Conservation (phyloP, 2,888 invertebrate species). For the Emesis furor region DNA sequence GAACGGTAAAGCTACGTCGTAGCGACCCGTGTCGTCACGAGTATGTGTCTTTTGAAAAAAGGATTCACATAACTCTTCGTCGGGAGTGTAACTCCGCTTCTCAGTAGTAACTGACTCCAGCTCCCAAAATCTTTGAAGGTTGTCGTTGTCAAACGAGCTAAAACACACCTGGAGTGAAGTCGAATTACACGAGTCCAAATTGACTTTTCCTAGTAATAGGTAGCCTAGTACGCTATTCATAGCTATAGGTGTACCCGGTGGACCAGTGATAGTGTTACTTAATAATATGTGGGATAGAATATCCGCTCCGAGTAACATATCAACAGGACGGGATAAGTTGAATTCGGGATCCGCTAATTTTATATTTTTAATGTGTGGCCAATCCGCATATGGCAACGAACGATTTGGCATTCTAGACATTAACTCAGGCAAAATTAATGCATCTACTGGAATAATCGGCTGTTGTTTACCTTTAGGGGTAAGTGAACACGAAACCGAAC, state of each 20-base stretch:
- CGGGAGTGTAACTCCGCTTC: background rate
- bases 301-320: slow-evolving; percentile 6
- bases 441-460: background rate
- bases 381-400: background rate
- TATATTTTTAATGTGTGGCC: background rate
- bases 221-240: background rate
- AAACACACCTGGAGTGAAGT: slow-evolving; percentile 8
- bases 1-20: background rate
- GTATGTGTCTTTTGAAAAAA: slow-evolving; percentile 14
- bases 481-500: background rate
- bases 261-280: slow-evolving; percentile 12
- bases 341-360: background rate
- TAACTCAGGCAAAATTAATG: background rate
- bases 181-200: background rate
- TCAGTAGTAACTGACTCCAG: background rate
- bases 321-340: background rate
- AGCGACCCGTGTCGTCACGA: background rate
- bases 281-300: background rate
- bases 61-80: slow-evolving; percentile 12
- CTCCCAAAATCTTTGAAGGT: slow-evolving; percentile 20
- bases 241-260: slow-evolving; percentile 1
- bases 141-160: slow-evolving; percentile 23
- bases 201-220: background rate
- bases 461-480: slow-evolving; percentile 1
- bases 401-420: background rate